Evolutionary conservation across 2,113 vertebrate genomes (phyloP).

Genomic region (Chaetodon auriga): DNA sequence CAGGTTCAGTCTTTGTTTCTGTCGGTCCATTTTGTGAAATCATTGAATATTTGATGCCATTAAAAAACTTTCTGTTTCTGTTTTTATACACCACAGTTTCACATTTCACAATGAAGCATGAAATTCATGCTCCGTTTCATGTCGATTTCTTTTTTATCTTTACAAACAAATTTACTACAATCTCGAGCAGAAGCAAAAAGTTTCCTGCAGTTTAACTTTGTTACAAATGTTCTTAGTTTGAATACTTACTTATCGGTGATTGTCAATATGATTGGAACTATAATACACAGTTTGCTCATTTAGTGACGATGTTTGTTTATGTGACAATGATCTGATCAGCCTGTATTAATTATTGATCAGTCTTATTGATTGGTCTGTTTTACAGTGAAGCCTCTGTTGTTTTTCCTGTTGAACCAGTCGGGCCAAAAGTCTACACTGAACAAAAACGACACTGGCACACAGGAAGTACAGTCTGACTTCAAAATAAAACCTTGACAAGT

Average conservation of each 20-base stretch:
- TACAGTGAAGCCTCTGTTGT: background rate
- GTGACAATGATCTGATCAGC: background rate
- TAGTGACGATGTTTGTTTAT: too few relatives aligned
- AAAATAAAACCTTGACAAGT: conserved; percentile 21
- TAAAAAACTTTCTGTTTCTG: background rate
- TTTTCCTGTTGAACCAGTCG: background rate
- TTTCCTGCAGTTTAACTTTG: background rate
- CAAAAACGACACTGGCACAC: background rate
- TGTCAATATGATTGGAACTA: too few relatives aligned
- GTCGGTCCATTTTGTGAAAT: conserved; percentile 13
- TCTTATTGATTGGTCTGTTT: too few relatives aligned
- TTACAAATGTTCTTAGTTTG: too few relatives aligned
- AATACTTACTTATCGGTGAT: too few relatives aligned
- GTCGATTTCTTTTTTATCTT: background rate
- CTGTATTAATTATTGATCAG: background rate
- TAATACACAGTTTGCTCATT: too few relatives aligned
- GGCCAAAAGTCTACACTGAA: background rate
- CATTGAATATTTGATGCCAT: conserved; percentile 2
- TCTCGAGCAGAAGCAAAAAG: too few relatives aligned
- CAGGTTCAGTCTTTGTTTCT: background rate
- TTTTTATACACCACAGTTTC: background rate
- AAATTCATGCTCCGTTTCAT: background rate
- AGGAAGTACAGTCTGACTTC: conserved; percentile 5
- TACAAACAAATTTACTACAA: too few relatives aligned
- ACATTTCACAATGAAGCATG: conserved; percentile 17